Evolutionary conservation across 2,113 vertebrate species (phyloP).

Genomic region (Baryphthengus martii): DNA sequence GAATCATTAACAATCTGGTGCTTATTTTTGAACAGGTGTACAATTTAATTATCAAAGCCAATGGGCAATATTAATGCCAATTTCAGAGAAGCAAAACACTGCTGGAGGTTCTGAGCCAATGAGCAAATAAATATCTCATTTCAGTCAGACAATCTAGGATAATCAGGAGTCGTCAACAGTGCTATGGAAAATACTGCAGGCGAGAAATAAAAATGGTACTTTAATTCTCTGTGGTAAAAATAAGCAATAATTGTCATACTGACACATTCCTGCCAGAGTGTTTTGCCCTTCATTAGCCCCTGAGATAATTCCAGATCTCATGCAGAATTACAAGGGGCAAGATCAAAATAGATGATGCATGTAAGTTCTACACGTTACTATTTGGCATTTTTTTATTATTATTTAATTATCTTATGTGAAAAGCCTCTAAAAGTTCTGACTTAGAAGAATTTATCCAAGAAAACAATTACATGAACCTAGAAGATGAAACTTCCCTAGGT

Average conservation of each 20-base stretch:
- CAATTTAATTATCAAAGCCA: conserved; percentile 69
- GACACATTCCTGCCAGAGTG: background rate
- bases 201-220: conserved; percentile 2
- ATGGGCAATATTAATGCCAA: conserved; percentile 48
- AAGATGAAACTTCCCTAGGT: background rate
- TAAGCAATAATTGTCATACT: background rate
- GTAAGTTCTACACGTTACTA: background rate
- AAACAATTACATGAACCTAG: background rate
- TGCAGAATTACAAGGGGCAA: background rate
- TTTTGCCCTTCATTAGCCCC: conserved; percentile 30
- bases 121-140: conserved; percentile 41
- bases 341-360: background rate
- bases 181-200: background rate
- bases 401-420: background rate
- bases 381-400: background rate
- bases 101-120: conserved; percentile 37
- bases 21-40: conserved; percentile 69
- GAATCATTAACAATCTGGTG: conserved; percentile 71
- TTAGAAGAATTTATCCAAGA: background rate
- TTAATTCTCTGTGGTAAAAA: background rate
- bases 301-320: conserved; percentile 23
- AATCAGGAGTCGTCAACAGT: conserved; percentile 30
- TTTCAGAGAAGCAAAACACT: conserved; percentile 38
- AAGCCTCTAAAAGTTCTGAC: background rate
- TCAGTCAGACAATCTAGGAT: conserved; percentile 26